Evolutionary conservation across 2,888 invertebrate species (phyloP).

Genomic region (Gryllus longicercus): DNA sequence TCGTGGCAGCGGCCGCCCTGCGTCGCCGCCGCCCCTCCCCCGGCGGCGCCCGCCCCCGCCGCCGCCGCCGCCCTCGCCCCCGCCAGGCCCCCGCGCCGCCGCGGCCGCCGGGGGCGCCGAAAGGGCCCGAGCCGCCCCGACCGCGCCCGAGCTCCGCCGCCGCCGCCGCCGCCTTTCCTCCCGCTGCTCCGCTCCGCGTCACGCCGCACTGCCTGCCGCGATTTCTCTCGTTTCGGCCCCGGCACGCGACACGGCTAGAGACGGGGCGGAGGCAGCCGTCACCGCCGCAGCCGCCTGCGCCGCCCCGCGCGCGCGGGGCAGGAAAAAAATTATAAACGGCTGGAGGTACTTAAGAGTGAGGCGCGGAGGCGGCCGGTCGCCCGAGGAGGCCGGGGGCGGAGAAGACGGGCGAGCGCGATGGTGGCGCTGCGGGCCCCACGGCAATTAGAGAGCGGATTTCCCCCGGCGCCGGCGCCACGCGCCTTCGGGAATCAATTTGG

Average conservation of each 20-base stretch:
- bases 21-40: slow-evolving; percentile 34
- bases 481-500: slow-evolving; percentile 17
- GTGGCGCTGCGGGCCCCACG: not conserved
- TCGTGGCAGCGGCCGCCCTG: slow-evolving; percentile 30
- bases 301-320: not conserved
- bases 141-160: not conserved
- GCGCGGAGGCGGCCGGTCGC: not conserved
- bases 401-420: not conserved
- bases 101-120: slow-evolving; percentile 24
- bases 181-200: not conserved
- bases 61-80: slow-evolving; percentile 32
- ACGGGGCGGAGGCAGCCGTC: not conserved
- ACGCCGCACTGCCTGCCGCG: slow-evolving; percentile 17
- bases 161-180: not conserved
- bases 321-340: not conserved
- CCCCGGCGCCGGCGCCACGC: not conserved
- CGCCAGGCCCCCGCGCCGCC: slow-evolving; percentile 30
- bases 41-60: slow-evolving; percentile 32
- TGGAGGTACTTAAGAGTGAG: not conserved
- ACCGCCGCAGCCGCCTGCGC: not conserved
- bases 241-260: not conserved
- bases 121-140: slow-evolving; percentile 28
- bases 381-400: not conserved
- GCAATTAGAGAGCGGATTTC: not conserved
- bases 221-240: slow-evolving; percentile 24